These are phyloP conservation scores for Onthophagus sagittarius DNA, from an alignment of 2,888 invertebrate genomes.

Conservation along the genomic window DNA sequence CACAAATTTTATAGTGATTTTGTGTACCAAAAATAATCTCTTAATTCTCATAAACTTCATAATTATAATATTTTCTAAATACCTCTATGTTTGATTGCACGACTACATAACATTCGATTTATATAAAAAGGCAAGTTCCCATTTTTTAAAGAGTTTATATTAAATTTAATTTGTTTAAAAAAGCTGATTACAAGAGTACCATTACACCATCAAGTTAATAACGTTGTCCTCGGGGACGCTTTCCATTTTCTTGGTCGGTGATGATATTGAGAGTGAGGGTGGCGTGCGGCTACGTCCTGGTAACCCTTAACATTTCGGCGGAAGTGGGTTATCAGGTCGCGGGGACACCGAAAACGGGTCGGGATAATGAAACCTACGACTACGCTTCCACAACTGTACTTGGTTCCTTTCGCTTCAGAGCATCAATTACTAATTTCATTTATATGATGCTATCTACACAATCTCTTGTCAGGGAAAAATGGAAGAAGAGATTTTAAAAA, in stretches of 20 bases:
- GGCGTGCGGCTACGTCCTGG: neutral
- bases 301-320: neutral
- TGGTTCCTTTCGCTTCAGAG: neutral
- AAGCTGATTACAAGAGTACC: neutral
- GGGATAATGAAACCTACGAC: neutral
- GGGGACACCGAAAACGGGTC: constrained; percentile 14
- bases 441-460: neutral
- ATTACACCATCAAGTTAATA: neutral
- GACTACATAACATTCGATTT: too few species aligned
- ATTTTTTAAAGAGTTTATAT: neutral
- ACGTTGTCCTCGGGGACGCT: neutral
- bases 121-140: too few species aligned
- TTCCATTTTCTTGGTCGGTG: constrained; percentile 1
- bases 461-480: too few species aligned
- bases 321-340: neutral
- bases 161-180: neutral
- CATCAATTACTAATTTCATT: neutral
- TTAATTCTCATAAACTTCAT: too few species aligned
- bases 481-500: too few species aligned
- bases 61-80: too few species aligned
- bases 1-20: too few species aligned
- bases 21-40: too few species aligned
- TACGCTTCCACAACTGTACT: neutral
- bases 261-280: neutral
- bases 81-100: too few species aligned